phyloP scores from a whole-genome alignment of 2,797 vertebrate genomes.

The Synaphobranchus kaupii region DNA sequence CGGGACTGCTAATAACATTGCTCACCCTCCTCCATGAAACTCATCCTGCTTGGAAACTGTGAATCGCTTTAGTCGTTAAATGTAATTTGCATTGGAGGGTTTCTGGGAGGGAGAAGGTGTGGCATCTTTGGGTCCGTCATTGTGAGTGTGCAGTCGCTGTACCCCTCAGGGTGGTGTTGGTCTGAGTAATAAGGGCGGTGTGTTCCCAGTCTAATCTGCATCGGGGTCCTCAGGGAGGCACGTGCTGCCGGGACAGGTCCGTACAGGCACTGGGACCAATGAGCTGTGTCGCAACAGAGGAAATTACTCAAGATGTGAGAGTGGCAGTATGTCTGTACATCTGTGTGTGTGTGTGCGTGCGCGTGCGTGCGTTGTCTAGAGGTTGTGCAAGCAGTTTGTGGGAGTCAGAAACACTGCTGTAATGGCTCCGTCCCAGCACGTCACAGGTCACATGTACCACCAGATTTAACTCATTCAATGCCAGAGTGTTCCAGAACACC shows the following conservation, averaged over 20 bases:
- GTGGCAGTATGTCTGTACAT: neutral
- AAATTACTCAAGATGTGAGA: neutral
- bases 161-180: neutral
- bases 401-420: no score
- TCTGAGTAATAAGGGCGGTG: neutral
- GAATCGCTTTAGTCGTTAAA: neutral
- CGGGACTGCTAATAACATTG: neutral
- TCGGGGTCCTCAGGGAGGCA: neutral
- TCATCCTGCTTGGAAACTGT: neutral
- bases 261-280: neutral
- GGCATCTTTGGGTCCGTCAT: neutral
- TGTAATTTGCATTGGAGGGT: neutral
- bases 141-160: no score
- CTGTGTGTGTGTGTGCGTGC: neutral
- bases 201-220: neutral
- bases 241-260: neutral
- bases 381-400: no score
- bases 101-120: neutral
- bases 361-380: neutral
- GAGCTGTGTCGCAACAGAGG: constrained; percentile 8
- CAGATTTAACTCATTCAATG: no score
- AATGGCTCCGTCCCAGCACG: no score
- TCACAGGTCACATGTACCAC: no score
- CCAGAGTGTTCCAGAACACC: no score
- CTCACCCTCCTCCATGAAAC: neutral